phyloP scores from a whole-genome alignment of 2,888 invertebrate genomes.

The Meloe dianella region DNA sequence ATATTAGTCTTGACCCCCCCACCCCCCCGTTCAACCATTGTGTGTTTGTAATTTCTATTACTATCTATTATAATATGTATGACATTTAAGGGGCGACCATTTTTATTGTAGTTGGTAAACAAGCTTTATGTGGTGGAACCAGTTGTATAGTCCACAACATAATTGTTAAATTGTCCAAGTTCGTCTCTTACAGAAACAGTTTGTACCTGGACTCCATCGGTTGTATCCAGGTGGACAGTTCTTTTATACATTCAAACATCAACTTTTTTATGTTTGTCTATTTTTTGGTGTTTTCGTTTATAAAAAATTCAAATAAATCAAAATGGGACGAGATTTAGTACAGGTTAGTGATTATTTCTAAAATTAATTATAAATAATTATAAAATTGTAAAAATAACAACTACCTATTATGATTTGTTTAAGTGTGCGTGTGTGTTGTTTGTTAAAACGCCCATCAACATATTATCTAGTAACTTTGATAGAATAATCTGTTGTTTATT shows the following conservation, averaged over 20 bases:
- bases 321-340: neutral
- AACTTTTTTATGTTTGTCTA: neutral
- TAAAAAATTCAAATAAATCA: too few species aligned
- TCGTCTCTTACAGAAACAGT: neutral
- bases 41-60: too few species aligned
- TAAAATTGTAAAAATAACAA: neutral
- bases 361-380: neutral
- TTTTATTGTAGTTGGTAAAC: neutral
- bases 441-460: neutral
- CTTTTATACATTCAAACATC: too few species aligned
- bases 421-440: neutral
- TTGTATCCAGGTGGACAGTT: slow-evolving; percentile 2
- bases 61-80: too few species aligned
- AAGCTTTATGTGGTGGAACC: neutral
- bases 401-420: too few species aligned
- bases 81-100: neutral
- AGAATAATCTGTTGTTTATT: too few species aligned
- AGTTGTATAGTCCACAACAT: neutral
- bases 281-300: neutral
- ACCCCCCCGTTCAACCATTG: too few species aligned
- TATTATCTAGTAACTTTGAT: neutral
- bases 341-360: neutral
- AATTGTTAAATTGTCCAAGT: neutral
- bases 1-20: neutral
- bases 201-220: neutral